Percentiles rank a stretch among this genome's conserved stretches.
Conservation (phyloP, 2,888 invertebrate species). For the Coelinius sp. region DNA sequence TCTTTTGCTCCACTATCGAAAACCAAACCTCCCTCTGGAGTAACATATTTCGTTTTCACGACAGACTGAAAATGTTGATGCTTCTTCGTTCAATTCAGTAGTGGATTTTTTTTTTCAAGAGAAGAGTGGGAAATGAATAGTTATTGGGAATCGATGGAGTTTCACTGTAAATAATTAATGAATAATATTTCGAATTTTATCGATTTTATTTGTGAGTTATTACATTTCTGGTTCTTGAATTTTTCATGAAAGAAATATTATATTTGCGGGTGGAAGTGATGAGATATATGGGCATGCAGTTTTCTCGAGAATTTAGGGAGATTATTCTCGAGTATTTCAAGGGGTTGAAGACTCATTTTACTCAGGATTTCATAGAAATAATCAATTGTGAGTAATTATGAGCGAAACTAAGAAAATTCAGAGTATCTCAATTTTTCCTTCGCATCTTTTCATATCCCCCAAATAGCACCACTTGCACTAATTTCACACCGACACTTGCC, state of each 20-base stretch:
- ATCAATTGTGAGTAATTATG: background rate
- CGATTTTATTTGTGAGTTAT: background rate
- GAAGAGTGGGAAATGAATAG: background rate
- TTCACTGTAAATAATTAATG: background rate
- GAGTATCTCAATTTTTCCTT: background rate
- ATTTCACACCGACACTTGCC: background rate
- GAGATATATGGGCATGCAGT: background rate
- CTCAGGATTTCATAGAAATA: background rate
- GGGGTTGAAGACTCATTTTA: background rate
- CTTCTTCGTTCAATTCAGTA: slow-evolving; percentile 8
- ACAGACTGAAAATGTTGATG: slow-evolving; percentile 19
- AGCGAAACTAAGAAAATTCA: background rate
- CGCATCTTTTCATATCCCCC: background rate
- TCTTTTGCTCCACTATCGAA: slow-evolving; percentile 19
- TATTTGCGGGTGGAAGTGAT: background rate
- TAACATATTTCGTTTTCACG: slow-evolving; percentile 20
- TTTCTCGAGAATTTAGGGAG: background rate
- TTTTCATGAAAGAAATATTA: background rate
- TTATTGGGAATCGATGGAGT: background rate
- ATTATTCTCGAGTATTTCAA: background rate
- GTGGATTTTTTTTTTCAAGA: background rate
- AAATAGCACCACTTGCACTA: background rate
- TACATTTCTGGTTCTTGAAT: background rate
- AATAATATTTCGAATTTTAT: background rate
- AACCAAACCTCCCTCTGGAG: slow-evolving; percentile 20